Evolutionary conservation across 2,888 invertebrate species (phyloP).

Genomic region (Calameuta pallipes): DNA sequence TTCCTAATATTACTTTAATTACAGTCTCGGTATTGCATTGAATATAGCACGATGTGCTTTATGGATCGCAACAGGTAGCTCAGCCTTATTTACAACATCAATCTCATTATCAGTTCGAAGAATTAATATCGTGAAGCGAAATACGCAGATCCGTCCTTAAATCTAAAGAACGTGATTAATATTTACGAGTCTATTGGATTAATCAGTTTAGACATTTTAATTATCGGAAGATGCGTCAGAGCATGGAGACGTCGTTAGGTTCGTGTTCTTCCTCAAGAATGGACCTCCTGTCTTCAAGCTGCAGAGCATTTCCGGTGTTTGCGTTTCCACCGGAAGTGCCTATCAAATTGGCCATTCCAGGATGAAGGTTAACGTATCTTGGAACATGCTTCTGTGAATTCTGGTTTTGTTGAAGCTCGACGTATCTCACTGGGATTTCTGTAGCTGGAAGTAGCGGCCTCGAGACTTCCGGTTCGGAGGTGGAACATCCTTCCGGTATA

Average conservation of each 20-base stretch:
- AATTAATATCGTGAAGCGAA: too few relatives aligned
- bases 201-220: too few relatives aligned
- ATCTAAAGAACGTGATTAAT: too few relatives aligned
- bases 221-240: constrained; percentile 32
- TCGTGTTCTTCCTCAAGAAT: constrained; percentile 28
- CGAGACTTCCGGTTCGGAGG: constrained; percentile 32
- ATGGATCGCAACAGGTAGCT: too few relatives aligned
- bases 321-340: not conserved
- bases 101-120: too few relatives aligned
- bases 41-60: too few relatives aligned
- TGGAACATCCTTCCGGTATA: constrained; percentile 20
- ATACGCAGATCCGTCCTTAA: too few relatives aligned
- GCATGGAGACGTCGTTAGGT: constrained; percentile 38
- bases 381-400: constrained; percentile 27
- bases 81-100: too few relatives aligned
- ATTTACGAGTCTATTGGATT: not conserved
- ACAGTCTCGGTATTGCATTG: too few relatives aligned
- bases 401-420: constrained; percentile 15
- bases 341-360: constrained; percentile 27
- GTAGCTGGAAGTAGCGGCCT: constrained; percentile 26
- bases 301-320: constrained; percentile 22
- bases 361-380: constrained; percentile 53
- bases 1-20: too few relatives aligned
- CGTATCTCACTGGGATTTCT: constrained; percentile 7
- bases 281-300: constrained; percentile 31